Evolutionary conservation across 2,888 invertebrate species (phyloP).

Genomic region (Melitaea athalia): DNA sequence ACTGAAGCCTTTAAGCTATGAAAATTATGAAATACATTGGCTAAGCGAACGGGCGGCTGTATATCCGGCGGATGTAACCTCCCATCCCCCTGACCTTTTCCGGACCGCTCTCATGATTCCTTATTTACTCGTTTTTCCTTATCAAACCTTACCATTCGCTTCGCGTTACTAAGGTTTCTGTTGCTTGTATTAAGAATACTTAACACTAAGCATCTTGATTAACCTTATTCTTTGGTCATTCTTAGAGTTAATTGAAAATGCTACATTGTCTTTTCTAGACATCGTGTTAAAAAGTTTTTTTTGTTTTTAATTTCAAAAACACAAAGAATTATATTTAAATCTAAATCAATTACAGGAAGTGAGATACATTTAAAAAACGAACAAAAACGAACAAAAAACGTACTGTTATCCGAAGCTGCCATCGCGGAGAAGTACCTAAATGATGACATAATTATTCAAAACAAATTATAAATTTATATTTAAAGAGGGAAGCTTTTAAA

Average conservation of each 20-base stretch:
- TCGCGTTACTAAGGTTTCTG: constrained; percentile 69
- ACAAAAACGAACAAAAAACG: no score
- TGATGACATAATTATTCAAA: no score
- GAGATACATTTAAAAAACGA: no score
- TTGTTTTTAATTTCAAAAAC: no score
- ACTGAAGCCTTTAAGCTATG: constrained; percentile 50
- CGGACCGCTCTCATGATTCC: constrained; percentile 62
- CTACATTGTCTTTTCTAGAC: constrained; percentile 11
- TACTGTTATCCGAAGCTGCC: no score
- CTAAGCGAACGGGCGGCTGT: constrained; percentile 53
- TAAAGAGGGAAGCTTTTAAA: no score
- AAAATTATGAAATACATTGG: constrained; percentile 46
- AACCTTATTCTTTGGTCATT: constrained; percentile 50
- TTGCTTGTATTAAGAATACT: constrained; percentile 61
- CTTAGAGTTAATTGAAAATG: constrained; percentile 37
- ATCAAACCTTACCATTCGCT: constrained; percentile 75
- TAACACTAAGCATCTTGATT: constrained; percentile 52
- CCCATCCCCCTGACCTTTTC: constrained; percentile 58
- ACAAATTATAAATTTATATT: no score
- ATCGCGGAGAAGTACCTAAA: no score
- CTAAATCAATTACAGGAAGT: no score
- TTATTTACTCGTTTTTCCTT: constrained; percentile 80
- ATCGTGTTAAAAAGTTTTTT: not conserved
- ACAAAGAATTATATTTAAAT: no score
- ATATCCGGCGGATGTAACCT: constrained; percentile 61